These are phyloP conservation scores for Toxonevra muliebris DNA, from an alignment of 2,888 invertebrate species.

Conservation along the genomic window DNA sequence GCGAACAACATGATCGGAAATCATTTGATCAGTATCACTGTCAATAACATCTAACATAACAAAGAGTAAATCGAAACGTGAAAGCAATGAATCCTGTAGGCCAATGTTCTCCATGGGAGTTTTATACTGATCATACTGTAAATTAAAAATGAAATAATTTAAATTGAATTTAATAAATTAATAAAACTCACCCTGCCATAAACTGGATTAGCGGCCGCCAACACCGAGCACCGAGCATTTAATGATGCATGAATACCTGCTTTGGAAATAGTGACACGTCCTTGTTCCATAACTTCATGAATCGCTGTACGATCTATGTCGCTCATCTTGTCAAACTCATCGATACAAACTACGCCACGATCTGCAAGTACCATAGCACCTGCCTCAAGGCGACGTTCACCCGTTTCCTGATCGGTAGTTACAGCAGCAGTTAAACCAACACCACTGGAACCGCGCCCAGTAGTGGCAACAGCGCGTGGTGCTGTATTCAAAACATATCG, in stretches of 20 bases:
- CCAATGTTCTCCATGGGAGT: constrained; percentile 99
- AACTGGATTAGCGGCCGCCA: constrained; percentile 99
- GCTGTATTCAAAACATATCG: constrained; percentile 95
- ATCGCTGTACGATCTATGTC: constrained; percentile 99
- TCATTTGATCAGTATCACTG: constrained; percentile 87
- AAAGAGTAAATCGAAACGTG: constrained; percentile 97
- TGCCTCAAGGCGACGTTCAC: constrained; percentile 88
- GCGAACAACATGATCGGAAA: constrained; percentile 95
- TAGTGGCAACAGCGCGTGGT: constrained; percentile 95
- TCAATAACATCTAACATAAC: constrained; percentile 96
- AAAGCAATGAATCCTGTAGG: constrained; percentile 94
- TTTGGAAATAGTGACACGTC: constrained; percentile 96
- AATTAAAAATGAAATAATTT: constrained; percentile 36
- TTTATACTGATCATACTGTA: constrained; percentile 97
- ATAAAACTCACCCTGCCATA: constrained; percentile 81
- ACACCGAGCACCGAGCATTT: constrained; percentile 96
- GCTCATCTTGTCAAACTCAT: constrained; percentile 99
- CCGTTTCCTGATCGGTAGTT: constrained; percentile 94
- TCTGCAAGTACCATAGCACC: constrained; percentile 99
- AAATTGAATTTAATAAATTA: not conserved
- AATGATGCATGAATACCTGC: constrained; percentile 98
- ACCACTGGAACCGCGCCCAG: constrained; percentile 97
- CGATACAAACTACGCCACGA: constrained; percentile 92
- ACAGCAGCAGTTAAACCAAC: constrained; percentile 99
- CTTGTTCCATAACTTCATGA: constrained; percentile 99